phyloP scores from a whole-genome alignment of 2,113 vertebrate species.

The Ceyx melanurus region DNA sequence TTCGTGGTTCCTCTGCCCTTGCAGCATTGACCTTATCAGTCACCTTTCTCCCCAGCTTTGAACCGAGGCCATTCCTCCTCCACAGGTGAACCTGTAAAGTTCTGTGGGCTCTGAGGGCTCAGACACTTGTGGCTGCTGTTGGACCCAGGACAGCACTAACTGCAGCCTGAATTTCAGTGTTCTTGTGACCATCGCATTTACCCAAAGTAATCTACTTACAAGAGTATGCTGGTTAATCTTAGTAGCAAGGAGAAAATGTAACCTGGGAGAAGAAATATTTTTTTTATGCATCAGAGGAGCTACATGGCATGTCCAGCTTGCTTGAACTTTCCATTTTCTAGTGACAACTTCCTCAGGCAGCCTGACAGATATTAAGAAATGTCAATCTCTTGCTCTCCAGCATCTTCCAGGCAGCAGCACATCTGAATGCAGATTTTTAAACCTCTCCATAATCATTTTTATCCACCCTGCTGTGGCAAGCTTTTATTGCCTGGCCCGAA shows the following conservation, averaged over 20 bases:
- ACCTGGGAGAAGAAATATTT: background rate
- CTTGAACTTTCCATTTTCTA: background rate
- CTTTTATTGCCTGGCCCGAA: background rate
- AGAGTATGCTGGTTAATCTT: background rate
- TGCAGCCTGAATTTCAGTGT: rapidly evolving
- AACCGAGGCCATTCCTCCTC: rapidly evolving
- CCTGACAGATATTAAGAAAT: background rate
- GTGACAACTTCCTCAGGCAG: background rate
- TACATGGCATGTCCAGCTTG: background rate
- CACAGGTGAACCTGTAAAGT: rapidly evolving
- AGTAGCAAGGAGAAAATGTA: background rate
- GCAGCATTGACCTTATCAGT: background rate
- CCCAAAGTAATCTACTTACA: background rate
- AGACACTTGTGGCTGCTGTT: background rate
- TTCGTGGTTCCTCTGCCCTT: background rate
- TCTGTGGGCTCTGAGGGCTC: background rate
- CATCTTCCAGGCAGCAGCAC: background rate
- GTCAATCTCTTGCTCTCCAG: background rate
- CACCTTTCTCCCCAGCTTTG: background rate
- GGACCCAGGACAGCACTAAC: background rate
- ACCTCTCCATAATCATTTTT: background rate
- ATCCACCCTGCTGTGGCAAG: background rate
- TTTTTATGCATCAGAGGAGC: background rate
- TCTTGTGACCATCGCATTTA: background rate
- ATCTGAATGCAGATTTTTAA: background rate